Percentiles rank a stretch among this genome's conserved stretches.
Conservation (phyloP, 2,888 invertebrate genomes). For the Sinelater perroti region DNA sequence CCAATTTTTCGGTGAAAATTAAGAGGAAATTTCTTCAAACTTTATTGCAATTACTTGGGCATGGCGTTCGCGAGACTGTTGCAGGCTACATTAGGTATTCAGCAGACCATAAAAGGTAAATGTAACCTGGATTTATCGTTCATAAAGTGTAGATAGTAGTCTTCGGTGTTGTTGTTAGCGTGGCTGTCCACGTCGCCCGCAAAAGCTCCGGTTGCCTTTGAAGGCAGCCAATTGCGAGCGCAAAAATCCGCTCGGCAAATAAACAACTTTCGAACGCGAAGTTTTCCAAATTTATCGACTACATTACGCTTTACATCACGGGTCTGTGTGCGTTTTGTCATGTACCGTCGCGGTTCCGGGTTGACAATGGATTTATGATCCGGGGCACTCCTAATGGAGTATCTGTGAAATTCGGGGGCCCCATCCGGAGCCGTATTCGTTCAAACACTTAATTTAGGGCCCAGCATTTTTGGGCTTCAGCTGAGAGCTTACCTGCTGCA, state of each 20-base stretch:
- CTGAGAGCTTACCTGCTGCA: too few relatives aligned
- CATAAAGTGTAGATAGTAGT: not conserved
- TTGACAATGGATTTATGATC: conserved; percentile 15
- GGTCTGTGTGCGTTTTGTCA: conserved; percentile 7
- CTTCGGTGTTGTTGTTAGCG: not conserved
- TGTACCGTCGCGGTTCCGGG: conserved; percentile 4
- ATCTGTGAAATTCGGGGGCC: conserved; percentile 9
- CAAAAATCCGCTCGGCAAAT: too few relatives aligned
- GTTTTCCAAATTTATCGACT: not conserved
- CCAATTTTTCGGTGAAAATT: too few relatives aligned
- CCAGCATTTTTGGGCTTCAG: too few relatives aligned
- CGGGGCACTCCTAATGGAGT: conserved; percentile 6
- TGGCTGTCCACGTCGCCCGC: too few relatives aligned
- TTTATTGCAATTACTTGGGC: not conserved
- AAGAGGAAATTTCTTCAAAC: too few relatives aligned
- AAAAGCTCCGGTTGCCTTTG: too few relatives aligned
- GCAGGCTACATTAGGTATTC: conserved; percentile 14
- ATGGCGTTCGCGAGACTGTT: not conserved
- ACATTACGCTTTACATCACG: conserved; percentile 9
- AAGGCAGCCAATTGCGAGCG: too few relatives aligned
- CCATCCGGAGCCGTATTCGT: too few relatives aligned
- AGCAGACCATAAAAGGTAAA: conserved; percentile 13
- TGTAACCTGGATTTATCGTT: conserved; percentile 13
- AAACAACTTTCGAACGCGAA: not conserved
- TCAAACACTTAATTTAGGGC: too few relatives aligned